These are phyloP conservation scores for Macrophya alboannulata DNA, from an alignment of 2,888 invertebrate species.

Conservation along the genomic window DNA sequence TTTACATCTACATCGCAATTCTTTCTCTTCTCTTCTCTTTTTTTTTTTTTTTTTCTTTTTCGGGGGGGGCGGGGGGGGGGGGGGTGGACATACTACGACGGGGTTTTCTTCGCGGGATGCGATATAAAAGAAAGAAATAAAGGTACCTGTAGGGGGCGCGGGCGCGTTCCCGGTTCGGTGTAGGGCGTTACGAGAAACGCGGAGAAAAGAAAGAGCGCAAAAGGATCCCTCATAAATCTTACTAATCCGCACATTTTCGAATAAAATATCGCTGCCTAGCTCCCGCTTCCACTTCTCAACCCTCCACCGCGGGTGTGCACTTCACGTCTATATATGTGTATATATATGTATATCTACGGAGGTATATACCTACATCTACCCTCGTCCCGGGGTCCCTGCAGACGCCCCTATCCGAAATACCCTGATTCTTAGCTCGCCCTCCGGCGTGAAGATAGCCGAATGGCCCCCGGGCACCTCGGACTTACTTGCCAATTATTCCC, in stretches of 20 bases:
- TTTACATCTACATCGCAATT: no score
- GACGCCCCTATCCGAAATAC: slow-evolving; percentile 38
- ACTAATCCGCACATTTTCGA: slow-evolving; percentile 69
- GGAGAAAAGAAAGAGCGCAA: slow-evolving; percentile 58
- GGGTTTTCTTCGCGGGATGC: neutral
- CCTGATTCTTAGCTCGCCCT: slow-evolving; percentile 38
- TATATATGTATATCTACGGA: neutral
- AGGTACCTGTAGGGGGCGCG: neutral
- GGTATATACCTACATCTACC: neutral
- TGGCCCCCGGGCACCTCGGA: slow-evolving; percentile 43
- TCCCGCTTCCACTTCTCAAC: neutral
- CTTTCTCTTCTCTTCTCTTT: no score
- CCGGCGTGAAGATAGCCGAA: slow-evolving; percentile 45
- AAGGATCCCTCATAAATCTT: slow-evolving; percentile 69
- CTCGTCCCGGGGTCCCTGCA: neutral
- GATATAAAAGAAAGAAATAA: slow-evolving; percentile 35
- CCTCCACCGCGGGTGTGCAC: neutral
- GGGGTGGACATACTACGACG: neutral
- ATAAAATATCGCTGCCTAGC: slow-evolving; percentile 65
- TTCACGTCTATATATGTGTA: neutral
- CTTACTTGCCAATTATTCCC: slow-evolving; percentile 54
- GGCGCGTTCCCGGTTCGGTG: neutral
- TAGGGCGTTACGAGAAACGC: slow-evolving; percentile 17
- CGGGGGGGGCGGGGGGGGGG: no score
- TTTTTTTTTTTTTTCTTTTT: no score